Evolutionary conservation across 2,113 vertebrate genomes (phyloP).

Genomic region (Balaenoptera acutorostrata): DNA sequence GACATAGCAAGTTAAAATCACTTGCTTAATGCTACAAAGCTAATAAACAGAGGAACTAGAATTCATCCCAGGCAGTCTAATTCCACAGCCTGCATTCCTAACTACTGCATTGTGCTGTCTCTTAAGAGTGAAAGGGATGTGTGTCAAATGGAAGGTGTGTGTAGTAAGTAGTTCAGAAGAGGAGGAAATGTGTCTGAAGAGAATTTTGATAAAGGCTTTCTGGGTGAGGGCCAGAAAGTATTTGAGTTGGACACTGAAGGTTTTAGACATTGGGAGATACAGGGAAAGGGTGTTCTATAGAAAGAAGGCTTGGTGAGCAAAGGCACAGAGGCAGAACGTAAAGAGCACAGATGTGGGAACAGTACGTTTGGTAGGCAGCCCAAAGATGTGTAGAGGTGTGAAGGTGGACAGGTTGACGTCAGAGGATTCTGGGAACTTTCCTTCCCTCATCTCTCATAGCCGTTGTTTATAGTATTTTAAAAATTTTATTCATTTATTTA

Average conservation of each 20-base stretch:
- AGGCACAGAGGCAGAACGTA: background rate
- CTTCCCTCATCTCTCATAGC: background rate
- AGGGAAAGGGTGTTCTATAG: background rate
- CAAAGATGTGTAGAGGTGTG: background rate
- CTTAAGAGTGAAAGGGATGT: background rate
- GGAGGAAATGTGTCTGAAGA: background rate
- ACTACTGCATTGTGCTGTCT: background rate
- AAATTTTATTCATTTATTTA: background rate
- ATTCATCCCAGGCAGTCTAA: background rate
- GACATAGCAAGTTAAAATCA: background rate
- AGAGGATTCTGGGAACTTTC: background rate
- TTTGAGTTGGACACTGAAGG: background rate
- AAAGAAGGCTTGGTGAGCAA: background rate
- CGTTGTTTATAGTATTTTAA: background rate
- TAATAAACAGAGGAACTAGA: background rate
- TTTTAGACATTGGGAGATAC: background rate
- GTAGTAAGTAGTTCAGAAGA: background rate
- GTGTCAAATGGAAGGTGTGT: background rate
- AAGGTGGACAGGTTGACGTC: background rate
- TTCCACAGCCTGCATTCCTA: background rate
- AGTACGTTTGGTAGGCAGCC: background rate
- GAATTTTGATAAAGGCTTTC: background rate
- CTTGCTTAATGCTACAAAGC: background rate
- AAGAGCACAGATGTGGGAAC: background rate
- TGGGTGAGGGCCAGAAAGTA: background rate